These are phyloP conservation scores for Catharus bicknelli DNA, from an alignment of 2,113 vertebrate species.

Conservation along the genomic window DNA sequence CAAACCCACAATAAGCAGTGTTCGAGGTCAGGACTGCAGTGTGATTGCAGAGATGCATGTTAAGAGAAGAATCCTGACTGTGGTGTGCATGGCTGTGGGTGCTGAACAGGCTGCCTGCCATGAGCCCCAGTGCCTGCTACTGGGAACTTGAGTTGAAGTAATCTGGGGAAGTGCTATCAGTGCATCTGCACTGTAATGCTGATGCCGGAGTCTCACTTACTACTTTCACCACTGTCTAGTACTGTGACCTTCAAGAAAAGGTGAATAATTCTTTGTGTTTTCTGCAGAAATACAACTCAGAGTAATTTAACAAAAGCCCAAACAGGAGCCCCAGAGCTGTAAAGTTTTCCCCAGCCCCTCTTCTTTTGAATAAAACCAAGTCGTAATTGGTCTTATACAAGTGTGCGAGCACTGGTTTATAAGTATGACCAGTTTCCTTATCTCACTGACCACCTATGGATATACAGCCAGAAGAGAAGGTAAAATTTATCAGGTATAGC, in stretches of 20 bases:
- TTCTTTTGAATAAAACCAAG: background rate
- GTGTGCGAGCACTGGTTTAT: fast-evolving
- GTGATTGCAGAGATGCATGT: background rate
- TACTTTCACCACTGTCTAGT: background rate
- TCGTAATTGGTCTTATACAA: background rate
- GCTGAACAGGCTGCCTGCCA: fast-evolving
- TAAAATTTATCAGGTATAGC: background rate
- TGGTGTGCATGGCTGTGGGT: fast-evolving
- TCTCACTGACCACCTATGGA: background rate
- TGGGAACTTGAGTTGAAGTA: background rate
- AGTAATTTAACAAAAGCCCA: background rate
- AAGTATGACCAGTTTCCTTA: background rate
- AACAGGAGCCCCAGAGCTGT: background rate
- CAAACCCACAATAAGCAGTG: background rate
- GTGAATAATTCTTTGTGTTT: background rate
- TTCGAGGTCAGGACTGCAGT: background rate
- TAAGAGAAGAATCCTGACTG: background rate
- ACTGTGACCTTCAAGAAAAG: fast-evolving
- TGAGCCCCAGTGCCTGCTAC: background rate
- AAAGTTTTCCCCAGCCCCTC: background rate
- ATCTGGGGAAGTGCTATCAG: background rate
- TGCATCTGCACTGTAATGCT: background rate
- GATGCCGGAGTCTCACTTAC: background rate
- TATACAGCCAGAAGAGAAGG: background rate
- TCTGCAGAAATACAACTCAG: background rate